Evolutionary conservation across 2,888 invertebrate genomes (phyloP).

Genomic region (Thecophora atra): DNA sequence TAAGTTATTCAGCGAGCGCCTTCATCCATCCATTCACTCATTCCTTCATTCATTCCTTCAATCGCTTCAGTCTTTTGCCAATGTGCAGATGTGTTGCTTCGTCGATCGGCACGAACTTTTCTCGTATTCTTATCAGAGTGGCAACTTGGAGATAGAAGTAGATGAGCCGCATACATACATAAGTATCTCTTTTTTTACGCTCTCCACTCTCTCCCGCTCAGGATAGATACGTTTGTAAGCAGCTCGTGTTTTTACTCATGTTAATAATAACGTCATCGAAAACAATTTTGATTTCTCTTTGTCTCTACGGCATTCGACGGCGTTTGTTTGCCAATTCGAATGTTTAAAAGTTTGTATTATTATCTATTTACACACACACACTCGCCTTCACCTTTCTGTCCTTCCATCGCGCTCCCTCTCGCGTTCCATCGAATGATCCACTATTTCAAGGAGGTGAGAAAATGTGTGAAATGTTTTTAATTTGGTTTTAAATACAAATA

Average conservation of each 20-base stretch:
- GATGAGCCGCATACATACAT: conserved; percentile 22
- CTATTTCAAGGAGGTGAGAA: conserved; percentile 39
- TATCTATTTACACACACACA: conserved; percentile 19
- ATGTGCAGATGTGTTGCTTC: conserved; percentile 2
- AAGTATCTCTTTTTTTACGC: conserved; percentile 1
- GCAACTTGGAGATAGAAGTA: too few species aligned
- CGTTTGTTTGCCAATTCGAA: conserved; percentile 39
- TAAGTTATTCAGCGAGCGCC: too few species aligned
- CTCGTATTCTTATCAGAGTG: conserved; percentile 1
- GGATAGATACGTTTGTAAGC: neutral
- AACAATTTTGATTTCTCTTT: conserved; percentile 37
- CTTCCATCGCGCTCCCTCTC: neutral
- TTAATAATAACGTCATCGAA: conserved; percentile 44
- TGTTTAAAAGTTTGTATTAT: conserved; percentile 31
- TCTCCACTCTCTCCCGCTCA: neutral
- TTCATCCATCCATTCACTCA: conserved; percentile 1
- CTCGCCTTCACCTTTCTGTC: neutral
- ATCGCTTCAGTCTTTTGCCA: neutral
- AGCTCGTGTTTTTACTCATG: conserved; percentile 15
- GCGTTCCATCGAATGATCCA: neutral
- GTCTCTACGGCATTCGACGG: conserved; percentile 15
- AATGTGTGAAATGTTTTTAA: conserved; percentile 37
- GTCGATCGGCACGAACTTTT: conserved; percentile 8
- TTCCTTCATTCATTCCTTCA: conserved; percentile 9
- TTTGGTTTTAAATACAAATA: conserved; percentile 19